A percentile compares a stretch with the other conserved stretches of the same genome.
These are phyloP conservation scores for Centrocercus urophasianus DNA, from an alignment of 2,113 vertebrate species.

Conservation along the genomic window DNA sequence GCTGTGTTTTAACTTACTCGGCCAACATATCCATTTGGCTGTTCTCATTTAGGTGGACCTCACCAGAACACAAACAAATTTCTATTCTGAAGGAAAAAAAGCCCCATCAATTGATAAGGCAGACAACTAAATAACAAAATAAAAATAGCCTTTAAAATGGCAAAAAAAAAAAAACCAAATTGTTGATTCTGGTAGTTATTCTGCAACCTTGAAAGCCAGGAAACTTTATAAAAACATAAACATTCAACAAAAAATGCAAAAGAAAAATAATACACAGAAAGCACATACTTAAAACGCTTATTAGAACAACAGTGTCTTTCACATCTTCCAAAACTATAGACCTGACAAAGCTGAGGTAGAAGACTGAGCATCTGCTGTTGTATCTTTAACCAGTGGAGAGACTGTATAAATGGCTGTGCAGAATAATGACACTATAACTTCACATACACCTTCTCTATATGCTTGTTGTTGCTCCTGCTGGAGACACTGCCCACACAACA, in stretches of 20 bases:
- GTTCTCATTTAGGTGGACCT: neutral
- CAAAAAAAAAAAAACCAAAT: neutral
- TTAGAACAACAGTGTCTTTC: neutral
- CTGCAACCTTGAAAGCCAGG: neutral
- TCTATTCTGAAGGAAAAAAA: neutral
- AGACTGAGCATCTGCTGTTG: neutral
- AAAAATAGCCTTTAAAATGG: neutral
- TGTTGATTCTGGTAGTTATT: neutral
- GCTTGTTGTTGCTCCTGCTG: neutral
- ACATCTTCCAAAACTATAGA: neutral
- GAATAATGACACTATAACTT: neutral
- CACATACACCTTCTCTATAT: neutral
- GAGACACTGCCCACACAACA: neutral
- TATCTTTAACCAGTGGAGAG: neutral
- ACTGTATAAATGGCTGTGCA: neutral
- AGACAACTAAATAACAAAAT: neutral
- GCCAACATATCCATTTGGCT: neutral
- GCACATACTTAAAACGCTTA: neutral
- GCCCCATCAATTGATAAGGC: neutral
- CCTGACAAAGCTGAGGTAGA: neutral
- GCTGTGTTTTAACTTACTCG: neutral
- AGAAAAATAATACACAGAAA: neutral
- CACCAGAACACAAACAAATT: neutral
- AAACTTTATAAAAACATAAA: neutral
- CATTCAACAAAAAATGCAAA: neutral